Conservation (phyloP, 2,113 vertebrate species). For the Campylomormyrus tamandua region DNA sequence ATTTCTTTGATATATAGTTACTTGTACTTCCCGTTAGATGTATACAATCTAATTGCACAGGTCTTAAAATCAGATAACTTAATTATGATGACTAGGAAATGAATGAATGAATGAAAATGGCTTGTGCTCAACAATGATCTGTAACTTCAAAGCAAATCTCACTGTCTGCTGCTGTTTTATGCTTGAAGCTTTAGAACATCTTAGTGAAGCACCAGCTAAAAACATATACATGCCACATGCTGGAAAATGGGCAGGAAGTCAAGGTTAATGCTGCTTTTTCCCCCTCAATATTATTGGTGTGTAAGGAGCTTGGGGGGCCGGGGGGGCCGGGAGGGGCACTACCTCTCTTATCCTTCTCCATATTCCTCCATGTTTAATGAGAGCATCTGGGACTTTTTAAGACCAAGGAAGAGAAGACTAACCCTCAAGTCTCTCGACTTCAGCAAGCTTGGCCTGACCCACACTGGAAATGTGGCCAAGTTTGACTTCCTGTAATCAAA, state of each 20-base stretch:
- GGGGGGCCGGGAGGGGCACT: neutral
- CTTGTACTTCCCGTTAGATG: neutral
- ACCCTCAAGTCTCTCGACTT: slow-evolving; percentile 12
- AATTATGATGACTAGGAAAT: neutral
- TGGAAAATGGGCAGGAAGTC: neutral
- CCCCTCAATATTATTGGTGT: neutral
- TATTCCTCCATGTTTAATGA: slow-evolving; percentile 28
- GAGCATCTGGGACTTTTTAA: slow-evolving; percentile 15
- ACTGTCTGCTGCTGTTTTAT: neutral
- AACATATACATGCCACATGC: neutral
- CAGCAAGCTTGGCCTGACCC: slow-evolving; percentile 10
- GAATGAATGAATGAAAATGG: neutral
- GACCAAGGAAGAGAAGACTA: slow-evolving; percentile 21
- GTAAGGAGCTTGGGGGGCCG: neutral
- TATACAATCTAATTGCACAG: neutral
- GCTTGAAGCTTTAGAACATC: neutral
- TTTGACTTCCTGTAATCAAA: slow-evolving; percentile 9
- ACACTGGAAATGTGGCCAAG: slow-evolving; percentile 9
- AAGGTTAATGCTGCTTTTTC: neutral
- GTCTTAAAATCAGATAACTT: neutral
- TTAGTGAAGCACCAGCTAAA: neutral
- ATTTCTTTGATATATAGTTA: neutral
- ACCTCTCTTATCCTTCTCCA: slow-evolving; percentile 37
- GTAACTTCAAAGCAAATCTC: neutral
- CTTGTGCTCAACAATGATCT: neutral